phyloP scores from a whole-genome alignment of 1,140 invertebrate genomes.

The Eumaeus atala region DNA sequence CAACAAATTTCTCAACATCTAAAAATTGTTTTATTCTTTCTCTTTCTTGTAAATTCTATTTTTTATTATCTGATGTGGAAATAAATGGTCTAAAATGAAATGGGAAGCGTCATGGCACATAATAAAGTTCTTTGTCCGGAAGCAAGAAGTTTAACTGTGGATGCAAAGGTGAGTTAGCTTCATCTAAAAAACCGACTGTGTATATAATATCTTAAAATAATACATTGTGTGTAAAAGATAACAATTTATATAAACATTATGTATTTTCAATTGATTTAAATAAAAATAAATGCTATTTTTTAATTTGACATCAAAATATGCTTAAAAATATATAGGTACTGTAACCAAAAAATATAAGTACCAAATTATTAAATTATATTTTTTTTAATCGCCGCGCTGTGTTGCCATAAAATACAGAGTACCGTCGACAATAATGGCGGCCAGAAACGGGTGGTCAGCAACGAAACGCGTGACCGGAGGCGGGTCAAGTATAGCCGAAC shows the following conservation, averaged over 20 bases:
- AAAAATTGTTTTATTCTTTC: too few relatives aligned
- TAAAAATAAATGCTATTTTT: neutral
- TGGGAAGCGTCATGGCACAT: too few relatives aligned
- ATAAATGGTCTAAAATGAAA: too few relatives aligned
- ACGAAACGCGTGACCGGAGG: conserved; percentile 33
- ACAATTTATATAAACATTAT: too few relatives aligned
- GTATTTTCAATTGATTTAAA: too few relatives aligned
- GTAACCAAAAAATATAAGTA: neutral
- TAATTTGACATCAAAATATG: neutral
- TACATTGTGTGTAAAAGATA: neutral
- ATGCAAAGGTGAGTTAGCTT: neutral
- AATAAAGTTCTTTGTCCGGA: too few relatives aligned
- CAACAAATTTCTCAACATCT: too few relatives aligned
- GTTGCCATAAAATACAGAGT: conserved; percentile 34
- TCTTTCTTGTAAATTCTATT: too few relatives aligned
- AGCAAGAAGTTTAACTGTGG: too few relatives aligned
- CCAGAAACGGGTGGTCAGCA: conserved; percentile 47
- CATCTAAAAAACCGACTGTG: neutral
- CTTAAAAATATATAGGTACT: neutral
- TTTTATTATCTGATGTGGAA: too few relatives aligned
- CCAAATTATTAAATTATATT: neutral
- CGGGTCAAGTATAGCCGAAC: conserved; percentile 30
- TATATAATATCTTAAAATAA: neutral
- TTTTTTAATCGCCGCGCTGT: conserved; percentile 23
- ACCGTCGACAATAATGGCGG: conserved; percentile 30